These are phyloP conservation scores for Antrozous pallidus DNA, from an alignment of 2,797 vertebrate genomes.

Conservation along the genomic window DNA sequence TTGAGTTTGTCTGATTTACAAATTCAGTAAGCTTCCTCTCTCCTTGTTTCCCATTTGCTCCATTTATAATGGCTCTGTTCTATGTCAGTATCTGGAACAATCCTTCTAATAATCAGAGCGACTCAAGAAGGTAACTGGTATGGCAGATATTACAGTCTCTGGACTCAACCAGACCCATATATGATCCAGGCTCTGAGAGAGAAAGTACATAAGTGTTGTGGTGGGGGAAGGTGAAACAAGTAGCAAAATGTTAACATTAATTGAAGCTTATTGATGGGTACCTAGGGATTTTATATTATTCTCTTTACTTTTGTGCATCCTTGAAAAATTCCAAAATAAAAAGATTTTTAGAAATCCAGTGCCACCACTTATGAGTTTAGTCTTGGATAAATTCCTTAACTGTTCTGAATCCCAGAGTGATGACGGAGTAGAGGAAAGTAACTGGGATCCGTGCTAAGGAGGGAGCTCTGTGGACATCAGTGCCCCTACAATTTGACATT, in stretches of 20 bases:
- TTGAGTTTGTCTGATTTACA: not conserved
- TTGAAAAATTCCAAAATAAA: not conserved
- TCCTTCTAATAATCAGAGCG: not conserved
- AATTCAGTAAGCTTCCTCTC: not conserved
- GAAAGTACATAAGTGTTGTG: not conserved
- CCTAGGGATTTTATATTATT: not conserved
- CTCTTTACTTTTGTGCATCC: not conserved
- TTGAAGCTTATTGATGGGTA: not conserved
- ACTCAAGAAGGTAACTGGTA: not conserved
- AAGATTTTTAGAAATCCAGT: not conserved
- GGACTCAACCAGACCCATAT: not conserved
- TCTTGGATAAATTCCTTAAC: not conserved
- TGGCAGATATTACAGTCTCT: not conserved
- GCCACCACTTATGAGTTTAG: not conserved
- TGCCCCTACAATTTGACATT: not conserved
- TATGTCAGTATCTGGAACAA: not conserved
- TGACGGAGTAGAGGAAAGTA: not conserved
- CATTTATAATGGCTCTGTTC: not conserved
- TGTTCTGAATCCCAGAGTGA: not conserved
- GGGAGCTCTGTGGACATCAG: accelerated
- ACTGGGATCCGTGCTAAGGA: no score
- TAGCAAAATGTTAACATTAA: not conserved
- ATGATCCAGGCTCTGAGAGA: not conserved
- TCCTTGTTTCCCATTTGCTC: not conserved
- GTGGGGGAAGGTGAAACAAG: not conserved